Conservation (phyloP, 1,140 invertebrate genomes). For the Heliothis virescens region DNA sequence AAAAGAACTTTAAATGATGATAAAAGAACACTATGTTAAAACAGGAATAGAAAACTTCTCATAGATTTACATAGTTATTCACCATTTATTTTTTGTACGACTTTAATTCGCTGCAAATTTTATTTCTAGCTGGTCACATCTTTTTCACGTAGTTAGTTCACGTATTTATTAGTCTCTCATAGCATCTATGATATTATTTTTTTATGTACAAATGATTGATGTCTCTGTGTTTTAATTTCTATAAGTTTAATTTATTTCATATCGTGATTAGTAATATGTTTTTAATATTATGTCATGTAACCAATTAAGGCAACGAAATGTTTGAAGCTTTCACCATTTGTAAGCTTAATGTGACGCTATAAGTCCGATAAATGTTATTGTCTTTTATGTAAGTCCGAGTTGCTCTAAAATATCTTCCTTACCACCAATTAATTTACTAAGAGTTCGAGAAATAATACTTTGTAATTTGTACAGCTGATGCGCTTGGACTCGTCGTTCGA, state of each 20-base stretch:
- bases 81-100: not conserved
- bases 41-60: not conserved
- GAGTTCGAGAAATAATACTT: not conserved
- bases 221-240: not conserved
- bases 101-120: not conserved
- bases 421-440: not conserved
- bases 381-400: not conserved
- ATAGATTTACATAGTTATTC: not conserved
- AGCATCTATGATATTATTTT: not conserved
- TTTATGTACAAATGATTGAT: not conserved
- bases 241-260: not conserved
- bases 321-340: constrained; percentile 2
- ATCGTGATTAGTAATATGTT: not conserved
- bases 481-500: constrained; percentile 92
- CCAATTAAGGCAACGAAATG: not conserved
- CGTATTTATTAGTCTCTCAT: not conserved
- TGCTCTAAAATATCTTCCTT: not conserved
- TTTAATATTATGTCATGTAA: not conserved
- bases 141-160: constrained; percentile 13
- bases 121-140: not conserved
- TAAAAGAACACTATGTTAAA: not conserved
- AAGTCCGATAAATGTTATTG: not conserved
- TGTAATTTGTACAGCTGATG: constrained; percentile 88
- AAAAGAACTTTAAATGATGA: too few relatives aligned
- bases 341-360: not conserved